Percentiles rank a stretch among this genome's conserved stretches.
Evolutionary conservation across 2,797 vertebrate species (phyloP).

Genomic region (Glossophaga mutica): DNA sequence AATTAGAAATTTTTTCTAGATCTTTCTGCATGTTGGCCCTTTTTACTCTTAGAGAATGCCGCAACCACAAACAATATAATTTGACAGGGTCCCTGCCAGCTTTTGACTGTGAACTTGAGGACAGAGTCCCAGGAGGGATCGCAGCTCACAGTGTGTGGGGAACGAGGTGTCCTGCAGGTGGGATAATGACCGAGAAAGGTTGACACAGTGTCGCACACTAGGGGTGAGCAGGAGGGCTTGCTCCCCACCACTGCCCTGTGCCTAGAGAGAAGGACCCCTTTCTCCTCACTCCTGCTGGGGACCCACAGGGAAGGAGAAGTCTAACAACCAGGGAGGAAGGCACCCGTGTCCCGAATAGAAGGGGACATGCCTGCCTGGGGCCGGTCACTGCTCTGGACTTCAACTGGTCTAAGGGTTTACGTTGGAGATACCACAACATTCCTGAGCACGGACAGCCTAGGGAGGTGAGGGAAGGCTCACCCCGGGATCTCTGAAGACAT

Average conservation of each 20-base stretch:
- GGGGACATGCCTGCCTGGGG: not conserved
- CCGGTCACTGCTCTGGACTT: not conserved
- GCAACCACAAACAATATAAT: no score
- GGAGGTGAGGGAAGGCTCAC: no score
- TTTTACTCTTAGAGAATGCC: no score
- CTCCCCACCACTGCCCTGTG: not conserved
- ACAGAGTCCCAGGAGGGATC: not conserved
- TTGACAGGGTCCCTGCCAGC: not conserved
- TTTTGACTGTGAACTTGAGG: not conserved
- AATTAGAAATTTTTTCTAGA: no score
- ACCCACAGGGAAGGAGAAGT: not conserved
- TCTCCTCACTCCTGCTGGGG: not conserved
- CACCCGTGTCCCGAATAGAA: not conserved
- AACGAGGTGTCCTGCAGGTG: not conserved
- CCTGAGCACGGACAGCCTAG: not conserved
- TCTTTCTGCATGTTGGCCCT: no score
- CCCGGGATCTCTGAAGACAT: no score
- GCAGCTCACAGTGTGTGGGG: not conserved
- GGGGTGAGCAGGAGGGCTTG: not conserved
- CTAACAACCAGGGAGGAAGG: not conserved
- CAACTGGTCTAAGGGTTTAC: not conserved
- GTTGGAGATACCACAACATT: not conserved
- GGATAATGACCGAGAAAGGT: not conserved
- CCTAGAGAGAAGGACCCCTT: not conserved
- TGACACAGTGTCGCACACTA: fast-evolving